A percentile compares a stretch with the other conserved stretches of the same genome.
Evolutionary conservation across 2,113 vertebrate genomes (phyloP).

Genomic region (Pantherophis guttatus): DNA sequence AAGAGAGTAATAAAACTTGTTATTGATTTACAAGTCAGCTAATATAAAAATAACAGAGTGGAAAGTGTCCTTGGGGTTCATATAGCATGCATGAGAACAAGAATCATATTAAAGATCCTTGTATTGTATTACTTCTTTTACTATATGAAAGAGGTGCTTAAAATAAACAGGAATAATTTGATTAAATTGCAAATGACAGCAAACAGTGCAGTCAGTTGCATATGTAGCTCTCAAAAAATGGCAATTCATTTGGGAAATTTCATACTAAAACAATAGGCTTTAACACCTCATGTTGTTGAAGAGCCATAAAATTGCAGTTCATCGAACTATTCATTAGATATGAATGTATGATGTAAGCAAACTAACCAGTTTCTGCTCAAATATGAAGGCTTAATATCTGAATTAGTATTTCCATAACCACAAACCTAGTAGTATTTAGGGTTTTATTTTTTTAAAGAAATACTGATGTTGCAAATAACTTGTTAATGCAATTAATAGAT

Average conservation of each 20-base stretch:
- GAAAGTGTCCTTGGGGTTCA: not conserved
- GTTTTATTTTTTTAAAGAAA: not conserved
- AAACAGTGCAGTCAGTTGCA: not conserved
- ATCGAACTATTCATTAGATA: not conserved
- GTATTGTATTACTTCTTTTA: not conserved
- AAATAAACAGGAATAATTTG: not conserved
- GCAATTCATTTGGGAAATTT: not conserved
- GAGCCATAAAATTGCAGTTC: not conserved
- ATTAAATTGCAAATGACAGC: not conserved
- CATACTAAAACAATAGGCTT: not conserved
- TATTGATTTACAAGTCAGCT: not conserved
- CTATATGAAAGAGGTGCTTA: not conserved
- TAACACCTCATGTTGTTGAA: not conserved
- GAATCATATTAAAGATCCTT: not conserved
- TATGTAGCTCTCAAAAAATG: not conserved
- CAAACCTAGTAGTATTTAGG: not conserved
- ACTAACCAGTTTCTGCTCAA: not conserved
- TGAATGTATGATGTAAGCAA: not conserved
- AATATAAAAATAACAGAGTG: not conserved
- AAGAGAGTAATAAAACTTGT: slow-evolving; percentile 18
- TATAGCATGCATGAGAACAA: not conserved
- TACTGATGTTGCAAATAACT: not conserved
- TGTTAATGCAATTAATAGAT: not conserved
- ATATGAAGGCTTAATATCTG: not conserved
- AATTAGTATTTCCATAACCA: not conserved